Base-by-base conservation (phyloP, 35 echinoderm and acorn worm species). In the Apostichopus japonicus region DNA sequence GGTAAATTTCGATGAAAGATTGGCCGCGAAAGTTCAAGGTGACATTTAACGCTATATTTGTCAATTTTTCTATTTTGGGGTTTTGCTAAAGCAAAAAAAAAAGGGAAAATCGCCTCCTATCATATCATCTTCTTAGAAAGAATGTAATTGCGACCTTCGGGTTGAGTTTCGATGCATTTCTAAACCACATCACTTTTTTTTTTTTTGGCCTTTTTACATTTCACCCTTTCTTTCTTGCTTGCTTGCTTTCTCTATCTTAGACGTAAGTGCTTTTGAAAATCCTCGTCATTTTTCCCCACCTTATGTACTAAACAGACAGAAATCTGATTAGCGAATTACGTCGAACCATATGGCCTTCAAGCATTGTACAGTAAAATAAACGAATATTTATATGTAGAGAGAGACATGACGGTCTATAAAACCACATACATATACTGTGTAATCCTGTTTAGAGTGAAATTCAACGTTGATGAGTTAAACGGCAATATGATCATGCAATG, bases 41-140 rank as follows among this genome's bases (percentile, higher is more conserved):
- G 63, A 67, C 63, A 67, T 67, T 67, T 67, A 67, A 67, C 63
- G 19, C 63, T 67, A 67, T 67, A 67, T 67, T 67, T 67, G 63
- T 15, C 63, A 15, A 67, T 67, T 67, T 67, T 67, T 67, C 63
- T 67, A 67, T 67, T 67, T 67, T 67, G 3, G 19, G 63, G 11
- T 10, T 19, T 67, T 67, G 33, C 33, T 3, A 44, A 44, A 44
- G 33, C 33, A 1, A 33, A 44, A 44, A 44, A 44, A 44, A 44
- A 44, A 33, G 2, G 0, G 4, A 44, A 3, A 4, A 44, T 67
- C 63, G 11, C 63, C 19, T 67, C 63, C 63, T 19, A 67, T 10
- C 63, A 67, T 19, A 67, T 67, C 19, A 15, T 67, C 63, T 67
- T 4, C 19, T 67, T 19, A 19, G 19, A 67, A 4, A 67, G 63